Base-by-base conservation (phyloP, 2,113 vertebrate genomes). In the Phrynocephalus versicolor region DNA sequence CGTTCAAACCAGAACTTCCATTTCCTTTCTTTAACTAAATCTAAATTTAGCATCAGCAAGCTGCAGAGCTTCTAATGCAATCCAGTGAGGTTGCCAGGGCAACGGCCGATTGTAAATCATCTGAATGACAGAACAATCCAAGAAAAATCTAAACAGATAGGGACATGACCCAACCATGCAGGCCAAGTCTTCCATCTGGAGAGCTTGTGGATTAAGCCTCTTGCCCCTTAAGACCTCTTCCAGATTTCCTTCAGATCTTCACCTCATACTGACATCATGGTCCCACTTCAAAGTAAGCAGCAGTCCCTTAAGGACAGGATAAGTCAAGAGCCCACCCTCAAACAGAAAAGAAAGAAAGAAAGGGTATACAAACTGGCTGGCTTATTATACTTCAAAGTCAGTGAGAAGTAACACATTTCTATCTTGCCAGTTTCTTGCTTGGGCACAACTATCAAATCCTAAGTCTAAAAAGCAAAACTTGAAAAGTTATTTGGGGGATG, bases 81-180 rank as follows among this genome's bases (percentile, higher is more conserved):
- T 84, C 69, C 87, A 69, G 82, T 74, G 69, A 60, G 87, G 87
- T 88, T 69, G 45, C 76, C 41, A 79, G 76, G 70, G 82, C 45
- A 19, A 84, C 60, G 6, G 77, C 41, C 69, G 82, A 79, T 88
- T 30, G 33, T 75, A 80, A 84, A 88, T 88, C 81, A 74, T 75
- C 79, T 41, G 73, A 73, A 67, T 73, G 64, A 58, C 35, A 79
- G 57, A 79, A 55, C 37, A 78, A 72, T 12, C 55, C 30, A 58
- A 35, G 45, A 55, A 84, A 30, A 84, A 74, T 78, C 39, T 62
- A 71, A 78, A 82, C 51, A 5, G n/a, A 39, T 30, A 25, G 3
- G 60, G 41, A 51, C 30, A 33, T 25, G 14, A 9, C 21, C 51
- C 51, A 45, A 23, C 23, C 33, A 37, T 45, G 16, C 65, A 39